A percentile compares a stretch with the other conserved stretches of the same genome.
phyloP scores from a whole-genome alignment of 2,888 invertebrate species.

The Leptopilina syphax region DNA sequence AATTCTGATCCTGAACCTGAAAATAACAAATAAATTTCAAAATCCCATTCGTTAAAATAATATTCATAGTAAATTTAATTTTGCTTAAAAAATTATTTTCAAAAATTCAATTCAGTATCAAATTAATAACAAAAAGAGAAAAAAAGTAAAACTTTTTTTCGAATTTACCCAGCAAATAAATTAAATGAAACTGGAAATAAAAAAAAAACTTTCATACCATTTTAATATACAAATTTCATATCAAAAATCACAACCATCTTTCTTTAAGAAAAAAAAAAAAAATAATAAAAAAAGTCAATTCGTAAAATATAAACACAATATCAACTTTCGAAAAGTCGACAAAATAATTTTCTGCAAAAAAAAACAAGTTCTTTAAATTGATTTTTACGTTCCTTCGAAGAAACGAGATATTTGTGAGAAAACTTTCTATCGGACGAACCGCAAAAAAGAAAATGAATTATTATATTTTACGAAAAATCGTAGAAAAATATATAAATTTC shows the following conservation, averaged over 20 bases:
- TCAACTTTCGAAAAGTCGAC: neutral
- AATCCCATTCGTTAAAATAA: no score
- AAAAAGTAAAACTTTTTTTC: no score
- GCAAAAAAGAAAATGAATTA: no score
- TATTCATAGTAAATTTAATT: no score
- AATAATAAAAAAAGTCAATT: neutral
- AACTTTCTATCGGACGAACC: slow-evolving; percentile 61
- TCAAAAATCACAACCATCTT: slow-evolving; percentile 28
- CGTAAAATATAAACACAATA: neutral
- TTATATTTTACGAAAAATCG: neutral
- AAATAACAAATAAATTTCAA: no score
- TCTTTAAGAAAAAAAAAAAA: slow-evolving; percentile 10
- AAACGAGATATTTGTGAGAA: slow-evolving; percentile 54
- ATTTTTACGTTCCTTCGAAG: neutral
- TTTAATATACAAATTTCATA: neutral
- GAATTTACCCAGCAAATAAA: no score
- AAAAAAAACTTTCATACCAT: no score
- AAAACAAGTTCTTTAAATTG: neutral
- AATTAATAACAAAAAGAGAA: no score
- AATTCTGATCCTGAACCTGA: no score
- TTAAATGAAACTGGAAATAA: no score
- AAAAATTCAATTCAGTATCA: no score
- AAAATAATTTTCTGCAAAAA: neutral
- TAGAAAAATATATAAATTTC: slow-evolving; percentile 14
- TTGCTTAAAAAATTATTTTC: no score